Evolutionary conservation across 1,140 invertebrate species (phyloP).

Genomic region (Papilio machaon): DNA sequence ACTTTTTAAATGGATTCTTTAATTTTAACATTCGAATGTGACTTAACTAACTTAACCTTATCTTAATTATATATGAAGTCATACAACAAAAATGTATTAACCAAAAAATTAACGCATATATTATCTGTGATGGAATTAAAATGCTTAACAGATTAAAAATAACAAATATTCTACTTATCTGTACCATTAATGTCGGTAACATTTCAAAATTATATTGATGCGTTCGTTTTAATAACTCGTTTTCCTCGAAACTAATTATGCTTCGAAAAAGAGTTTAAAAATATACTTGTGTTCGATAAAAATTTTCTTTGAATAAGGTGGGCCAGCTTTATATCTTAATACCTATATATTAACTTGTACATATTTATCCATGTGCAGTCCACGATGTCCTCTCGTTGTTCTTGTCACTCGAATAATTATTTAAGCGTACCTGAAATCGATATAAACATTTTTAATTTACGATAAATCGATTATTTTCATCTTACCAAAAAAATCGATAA

Average conservation of each 20-base stretch:
- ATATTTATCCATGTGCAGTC: slow-evolving; percentile 58
- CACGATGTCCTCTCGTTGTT: slow-evolving; percentile 52
- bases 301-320: slow-evolving; percentile 55
- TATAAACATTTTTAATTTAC: slow-evolving; percentile 36
- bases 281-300: slow-evolving; percentile 38
- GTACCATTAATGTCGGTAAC: slow-evolving; percentile 32
- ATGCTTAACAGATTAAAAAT: slow-evolving; percentile 35
- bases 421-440: slow-evolving; percentile 75
- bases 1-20: slow-evolving; percentile 61
- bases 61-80: slow-evolving; percentile 54
- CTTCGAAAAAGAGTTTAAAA: slow-evolving; percentile 25
- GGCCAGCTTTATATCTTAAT: slow-evolving; percentile 56
- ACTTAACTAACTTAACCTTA: slow-evolving; percentile 75
- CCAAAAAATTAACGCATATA: slow-evolving; percentile 46
- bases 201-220: slow-evolving; percentile 25
- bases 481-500: neutral
- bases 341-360: slow-evolving; percentile 69
- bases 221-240: slow-evolving; percentile 28
- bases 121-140: slow-evolving; percentile 24
- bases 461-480: slow-evolving; percentile 4
- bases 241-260: neutral
- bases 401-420: slow-evolving; percentile 57
- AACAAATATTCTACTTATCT: slow-evolving; percentile 30
- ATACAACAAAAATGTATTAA: slow-evolving; percentile 56
- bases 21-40: slow-evolving; percentile 69